A percentile compares a stretch with the other conserved stretches of the same genome.
Evolutionary conservation across 35 echinoderm and acorn worm genomes (phyloP).

Genomic region (Eucidaris tribuloides): DNA sequence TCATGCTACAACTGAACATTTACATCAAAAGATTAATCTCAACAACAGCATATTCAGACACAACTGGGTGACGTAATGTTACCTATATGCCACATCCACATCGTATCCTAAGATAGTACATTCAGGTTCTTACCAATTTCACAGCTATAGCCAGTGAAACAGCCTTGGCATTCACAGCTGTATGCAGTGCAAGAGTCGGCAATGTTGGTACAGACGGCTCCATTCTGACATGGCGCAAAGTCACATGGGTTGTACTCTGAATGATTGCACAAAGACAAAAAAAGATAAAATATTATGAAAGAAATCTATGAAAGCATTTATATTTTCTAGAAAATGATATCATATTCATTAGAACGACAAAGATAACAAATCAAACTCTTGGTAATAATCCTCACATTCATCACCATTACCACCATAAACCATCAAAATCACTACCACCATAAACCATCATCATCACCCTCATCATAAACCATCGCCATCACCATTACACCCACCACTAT

Average conservation of each 20-base stretch:
- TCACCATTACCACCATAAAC: neutral
- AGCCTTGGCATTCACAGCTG: conserved; percentile 76
- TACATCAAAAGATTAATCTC: no score
- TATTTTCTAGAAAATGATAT: neutral
- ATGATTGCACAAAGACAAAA: neutral
- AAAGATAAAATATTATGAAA: neutral
- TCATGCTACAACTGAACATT: no score
- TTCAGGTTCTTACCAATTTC: conserved; percentile 82
- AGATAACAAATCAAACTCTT: neutral
- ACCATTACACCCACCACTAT: no score
- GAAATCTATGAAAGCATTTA: neutral
- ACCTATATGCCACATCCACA: no score
- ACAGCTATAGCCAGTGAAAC: conserved; percentile 90
- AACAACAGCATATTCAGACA: no score
- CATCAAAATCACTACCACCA: no score
- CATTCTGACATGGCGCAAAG: conserved; percentile 55
- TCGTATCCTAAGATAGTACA: no score
- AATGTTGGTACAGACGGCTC: conserved; percentile 47
- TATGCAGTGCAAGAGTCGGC: conserved; percentile 73
- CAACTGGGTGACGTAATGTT: no score
- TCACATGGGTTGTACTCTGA: conserved; percentile 81
- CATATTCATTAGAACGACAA: neutral
- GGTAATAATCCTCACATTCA: neutral
- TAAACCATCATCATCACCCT: no score
- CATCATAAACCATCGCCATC: no score